These are phyloP conservation scores for Synergus itoensis DNA, from an alignment of 2,888 invertebrate genomes.

Conservation along the genomic window DNA sequence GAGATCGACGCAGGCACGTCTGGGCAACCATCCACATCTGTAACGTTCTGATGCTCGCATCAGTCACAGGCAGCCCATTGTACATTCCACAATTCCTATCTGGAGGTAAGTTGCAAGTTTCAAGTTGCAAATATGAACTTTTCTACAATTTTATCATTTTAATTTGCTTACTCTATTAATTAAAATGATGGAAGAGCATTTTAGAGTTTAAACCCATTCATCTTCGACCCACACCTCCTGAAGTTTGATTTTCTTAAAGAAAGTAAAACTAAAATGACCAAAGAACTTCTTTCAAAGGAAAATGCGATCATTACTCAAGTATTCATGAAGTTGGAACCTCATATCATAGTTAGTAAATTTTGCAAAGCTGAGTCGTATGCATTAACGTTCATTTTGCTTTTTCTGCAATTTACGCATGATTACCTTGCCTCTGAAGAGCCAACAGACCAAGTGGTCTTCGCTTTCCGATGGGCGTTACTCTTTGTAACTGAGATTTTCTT, in stretches of 20 bases:
- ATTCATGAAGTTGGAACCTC: slow-evolving; percentile 9
- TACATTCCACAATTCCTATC: slow-evolving; percentile 72
- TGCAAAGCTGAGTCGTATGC: slow-evolving; percentile 9
- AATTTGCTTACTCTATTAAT: too few relatives aligned
- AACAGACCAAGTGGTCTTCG: slow-evolving; percentile 27
- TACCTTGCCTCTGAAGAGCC: slow-evolving; percentile 17
- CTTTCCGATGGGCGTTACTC: slow-evolving; percentile 20
- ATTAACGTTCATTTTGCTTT: slow-evolving; percentile 20
- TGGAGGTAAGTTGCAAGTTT: slow-evolving; percentile 67
- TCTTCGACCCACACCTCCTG: neutral
- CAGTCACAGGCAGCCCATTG: slow-evolving; percentile 66
- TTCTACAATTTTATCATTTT: neutral
- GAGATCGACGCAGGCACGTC: slow-evolving; percentile 60
- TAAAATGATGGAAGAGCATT: neutral
- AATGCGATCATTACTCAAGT: slow-evolving; percentile 32
- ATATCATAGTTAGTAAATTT: slow-evolving; percentile 22
- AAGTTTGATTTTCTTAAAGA: neutral
- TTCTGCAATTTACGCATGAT: slow-evolving; percentile 21
- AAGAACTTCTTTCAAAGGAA: neutral
- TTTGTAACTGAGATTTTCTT: slow-evolving; percentile 32
- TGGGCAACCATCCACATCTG: slow-evolving; percentile 64
- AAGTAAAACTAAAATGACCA: slow-evolving; percentile 25
- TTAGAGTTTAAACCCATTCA: neutral
- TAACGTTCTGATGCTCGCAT: slow-evolving; percentile 60
- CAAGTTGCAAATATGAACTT: neutral